Conservation (phyloP, 2,113 vertebrate species). For the Ardeotis arabs region DNA sequence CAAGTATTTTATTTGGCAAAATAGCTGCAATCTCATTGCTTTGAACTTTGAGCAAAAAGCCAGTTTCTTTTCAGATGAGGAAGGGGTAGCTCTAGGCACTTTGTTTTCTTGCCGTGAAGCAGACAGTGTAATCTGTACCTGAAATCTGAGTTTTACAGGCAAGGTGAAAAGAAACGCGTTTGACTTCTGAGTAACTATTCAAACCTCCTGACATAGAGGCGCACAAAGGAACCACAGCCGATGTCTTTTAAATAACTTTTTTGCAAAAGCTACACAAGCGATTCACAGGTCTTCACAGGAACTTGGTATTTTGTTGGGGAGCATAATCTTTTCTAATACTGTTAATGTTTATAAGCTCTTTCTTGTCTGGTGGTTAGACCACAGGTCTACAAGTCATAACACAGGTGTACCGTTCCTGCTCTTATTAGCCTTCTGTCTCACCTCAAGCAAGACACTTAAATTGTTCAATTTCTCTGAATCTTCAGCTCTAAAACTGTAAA, state of each 20-base stretch:
- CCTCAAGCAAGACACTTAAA: neutral
- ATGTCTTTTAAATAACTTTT: neutral
- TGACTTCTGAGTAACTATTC: neutral
- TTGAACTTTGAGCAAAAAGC: neutral
- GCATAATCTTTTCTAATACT: constrained; percentile 29
- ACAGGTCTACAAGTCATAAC: constrained; percentile 32
- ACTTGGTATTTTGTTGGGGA: constrained; percentile 29
- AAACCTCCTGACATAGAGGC: neutral
- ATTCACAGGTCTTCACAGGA: constrained; percentile 46
- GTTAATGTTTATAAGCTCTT: constrained; percentile 46
- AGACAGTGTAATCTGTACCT: constrained; percentile 27
- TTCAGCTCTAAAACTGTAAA: neutral
- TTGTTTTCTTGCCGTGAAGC: neutral
- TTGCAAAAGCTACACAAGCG: neutral
- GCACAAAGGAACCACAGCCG: neutral
- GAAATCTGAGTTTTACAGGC: constrained; percentile 41
- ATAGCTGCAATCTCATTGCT: neutral
- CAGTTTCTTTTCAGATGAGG: neutral
- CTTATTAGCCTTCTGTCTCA: neutral
- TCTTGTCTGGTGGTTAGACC: constrained; percentile 59
- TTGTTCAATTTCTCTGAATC: neutral
- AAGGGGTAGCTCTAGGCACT: neutral
- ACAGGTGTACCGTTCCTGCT: neutral
- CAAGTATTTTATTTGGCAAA: neutral
- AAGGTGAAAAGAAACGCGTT: neutral